Evolutionary conservation across 1,140 invertebrate species (phyloP).

Genomic region (Drosophila ambigua): DNA sequence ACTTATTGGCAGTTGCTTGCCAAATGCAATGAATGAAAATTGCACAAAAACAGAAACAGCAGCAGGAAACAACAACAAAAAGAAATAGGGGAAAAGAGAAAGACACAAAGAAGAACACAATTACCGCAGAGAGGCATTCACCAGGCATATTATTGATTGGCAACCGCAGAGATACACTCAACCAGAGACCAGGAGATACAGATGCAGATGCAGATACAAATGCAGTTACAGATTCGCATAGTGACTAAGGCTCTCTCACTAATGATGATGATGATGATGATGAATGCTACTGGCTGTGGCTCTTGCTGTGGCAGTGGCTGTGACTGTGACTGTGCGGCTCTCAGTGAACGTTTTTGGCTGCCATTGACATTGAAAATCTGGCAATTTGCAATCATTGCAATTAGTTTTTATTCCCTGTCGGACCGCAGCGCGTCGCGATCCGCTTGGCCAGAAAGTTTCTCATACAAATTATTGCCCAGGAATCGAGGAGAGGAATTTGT

Average conservation of each 20-base stretch:
- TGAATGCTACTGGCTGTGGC: constrained; percentile 4
- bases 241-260: constrained; percentile 8
- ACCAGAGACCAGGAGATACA: constrained; percentile 43
- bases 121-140: constrained; percentile 55
- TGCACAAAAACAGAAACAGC: constrained; percentile 42
- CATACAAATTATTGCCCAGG: constrained; percentile 43
- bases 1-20: constrained; percentile 74
- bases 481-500: constrained; percentile 13
- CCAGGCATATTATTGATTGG: constrained; percentile 71
- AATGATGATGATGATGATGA: constrained; percentile 44
- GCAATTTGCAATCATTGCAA: constrained; percentile 52
- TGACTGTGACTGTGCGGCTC: constrained; percentile 25
- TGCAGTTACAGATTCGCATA: background rate
- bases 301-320: background rate
- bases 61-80: constrained; percentile 9
- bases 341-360: constrained; percentile 40
- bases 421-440: constrained; percentile 59
- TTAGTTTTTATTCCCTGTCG: constrained; percentile 69
- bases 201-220: constrained; percentile 24
- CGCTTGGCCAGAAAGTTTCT: constrained; percentile 28
- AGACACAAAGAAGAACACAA: constrained; percentile 41
- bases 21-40: constrained; percentile 73
- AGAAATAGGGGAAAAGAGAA: constrained; percentile 2
- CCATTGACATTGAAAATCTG: constrained; percentile 75
- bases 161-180: constrained; percentile 53